Conservation (phyloP, 2,888 invertebrate genomes). For the Polyploca ridens region DNA sequence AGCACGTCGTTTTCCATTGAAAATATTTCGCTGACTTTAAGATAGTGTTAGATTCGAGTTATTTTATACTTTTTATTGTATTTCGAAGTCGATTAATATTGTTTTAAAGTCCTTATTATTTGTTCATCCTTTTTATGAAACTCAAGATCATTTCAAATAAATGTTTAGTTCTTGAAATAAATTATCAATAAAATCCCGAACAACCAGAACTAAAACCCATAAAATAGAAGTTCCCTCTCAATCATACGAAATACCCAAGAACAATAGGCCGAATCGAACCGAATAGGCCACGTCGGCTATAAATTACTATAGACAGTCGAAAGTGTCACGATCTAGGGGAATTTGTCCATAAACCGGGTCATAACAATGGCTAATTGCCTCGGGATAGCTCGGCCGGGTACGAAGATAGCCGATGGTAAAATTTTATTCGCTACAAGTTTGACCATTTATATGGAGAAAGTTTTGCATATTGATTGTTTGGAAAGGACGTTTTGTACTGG, state of each 20-base stretch:
- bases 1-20: no score
- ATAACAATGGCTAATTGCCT: slow-evolving; percentile 57
- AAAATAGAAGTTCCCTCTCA: slow-evolving; percentile 8
- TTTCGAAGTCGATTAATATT: no score
- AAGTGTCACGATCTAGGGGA: slow-evolving; percentile 41
- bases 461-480: slow-evolving; percentile 29
- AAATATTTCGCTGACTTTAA: no score
- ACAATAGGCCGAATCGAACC: slow-evolving; percentile 29
- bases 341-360: slow-evolving; percentile 46
- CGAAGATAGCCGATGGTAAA: slow-evolving; percentile 32
- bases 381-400: slow-evolving; percentile 39
- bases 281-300: slow-evolving; percentile 43
- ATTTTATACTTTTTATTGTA: no score
- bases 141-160: no score
- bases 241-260: slow-evolving; percentile 38
- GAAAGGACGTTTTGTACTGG: neutral
- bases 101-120: no score
- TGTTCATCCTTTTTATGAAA: no score
- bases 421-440: slow-evolving; percentile 46
- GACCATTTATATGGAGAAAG: slow-evolving; percentile 38
- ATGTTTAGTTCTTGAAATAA: no score
- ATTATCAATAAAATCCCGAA: neutral
- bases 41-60: no score
- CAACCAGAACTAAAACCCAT: neutral
- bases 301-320: slow-evolving; percentile 41